Evolutionary conservation across 2,797 vertebrate genomes (phyloP), one percentile per base, ranked within the genome.

Genomic region (Mus caroli): DNA sequence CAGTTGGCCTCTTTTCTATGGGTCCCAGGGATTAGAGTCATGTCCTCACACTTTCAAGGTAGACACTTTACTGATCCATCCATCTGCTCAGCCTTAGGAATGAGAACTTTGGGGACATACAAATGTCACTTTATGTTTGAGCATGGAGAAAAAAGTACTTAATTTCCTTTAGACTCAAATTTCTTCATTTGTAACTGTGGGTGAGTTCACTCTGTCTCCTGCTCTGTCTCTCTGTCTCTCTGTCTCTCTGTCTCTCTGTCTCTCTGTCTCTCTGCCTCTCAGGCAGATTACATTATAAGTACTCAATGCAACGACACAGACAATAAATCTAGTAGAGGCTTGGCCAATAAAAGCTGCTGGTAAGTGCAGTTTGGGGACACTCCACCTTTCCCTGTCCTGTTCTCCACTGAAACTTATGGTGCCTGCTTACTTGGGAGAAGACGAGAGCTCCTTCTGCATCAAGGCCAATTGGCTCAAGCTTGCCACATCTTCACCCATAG

Each of bases 371-470:
- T 83, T 37, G 52, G 78, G 58, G 15, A 37, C 24, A 0, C 54
- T 46, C 43, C 2, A 1, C 37, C 28, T 46, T 40, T 3, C 3
- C 19, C 8, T 37, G 4, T 11, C 12, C 40, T 56, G 73, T 19
- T 19, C 46, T 26, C 12, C 6, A 7, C 0, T 12, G 78, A 28
- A 4, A 6, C 24, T 19, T 2, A 0, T 0, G 40, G 8, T 4
- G 4, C 37, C 75, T 22, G 50, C 62, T 3, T 6, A 31, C 0
- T 0, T 6, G 54, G 31, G 6, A 26, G 46, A 43, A 6, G 52
- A 19, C 0, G 1, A 15, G 1, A 10, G 17, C 0, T 0, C 15
- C 26, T 58, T 6, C 52, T 15, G 13, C 15, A 1, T 58, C 26
- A 20, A 19, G 73, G 73, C 60, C 40, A 12, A 4, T 15, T 19